phyloP scores from a whole-genome alignment of 2,797 vertebrate species.

The Lacerta viridis region DNA sequence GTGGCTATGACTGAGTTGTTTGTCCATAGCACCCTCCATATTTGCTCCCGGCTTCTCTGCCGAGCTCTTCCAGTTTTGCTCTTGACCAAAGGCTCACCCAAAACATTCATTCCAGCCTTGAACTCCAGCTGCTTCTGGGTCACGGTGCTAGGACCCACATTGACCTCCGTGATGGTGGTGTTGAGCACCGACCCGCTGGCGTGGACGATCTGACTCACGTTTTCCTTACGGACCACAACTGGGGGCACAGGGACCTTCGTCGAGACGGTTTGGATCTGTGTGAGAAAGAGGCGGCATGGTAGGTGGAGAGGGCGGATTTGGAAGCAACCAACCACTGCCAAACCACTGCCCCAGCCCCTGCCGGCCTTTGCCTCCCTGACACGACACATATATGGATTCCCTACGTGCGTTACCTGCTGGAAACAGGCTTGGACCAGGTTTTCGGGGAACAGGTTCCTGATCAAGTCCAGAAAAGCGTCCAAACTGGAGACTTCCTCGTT shows the following conservation, averaged over 20 bases:
- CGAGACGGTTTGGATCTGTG: constrained; percentile 86
- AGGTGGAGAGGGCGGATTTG: background rate
- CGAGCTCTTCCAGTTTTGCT: background rate
- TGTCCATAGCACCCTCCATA: background rate
- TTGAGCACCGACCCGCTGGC: constrained; percentile 49
- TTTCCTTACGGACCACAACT: constrained; percentile 46
- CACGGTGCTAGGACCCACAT: constrained; percentile 74
- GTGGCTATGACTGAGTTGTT: background rate
- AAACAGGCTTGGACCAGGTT: constrained; percentile 88
- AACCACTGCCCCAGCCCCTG: background rate
- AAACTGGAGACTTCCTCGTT: constrained; percentile 87
- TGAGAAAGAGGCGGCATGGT: background rate
- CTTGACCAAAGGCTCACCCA: constrained; percentile 78
- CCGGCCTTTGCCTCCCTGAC: background rate
- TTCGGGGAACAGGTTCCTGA: constrained; percentile 88
- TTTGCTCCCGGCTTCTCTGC: background rate
- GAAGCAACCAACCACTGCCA: background rate
- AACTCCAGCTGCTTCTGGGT: constrained; percentile 85
- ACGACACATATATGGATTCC: no score
- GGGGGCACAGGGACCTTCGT: constrained; percentile 75
- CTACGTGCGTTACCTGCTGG: constrained; percentile 83
- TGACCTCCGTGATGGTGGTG: constrained; percentile 73
- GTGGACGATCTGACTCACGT: constrained; percentile 34
- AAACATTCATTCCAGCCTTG: constrained; percentile 90
- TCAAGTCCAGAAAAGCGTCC: constrained; percentile 87